Evolutionary conservation across 2,797 vertebrate species (phyloP), one percentile per base, ranked within the genome.

Genomic region (Zalophus californianus): DNA sequence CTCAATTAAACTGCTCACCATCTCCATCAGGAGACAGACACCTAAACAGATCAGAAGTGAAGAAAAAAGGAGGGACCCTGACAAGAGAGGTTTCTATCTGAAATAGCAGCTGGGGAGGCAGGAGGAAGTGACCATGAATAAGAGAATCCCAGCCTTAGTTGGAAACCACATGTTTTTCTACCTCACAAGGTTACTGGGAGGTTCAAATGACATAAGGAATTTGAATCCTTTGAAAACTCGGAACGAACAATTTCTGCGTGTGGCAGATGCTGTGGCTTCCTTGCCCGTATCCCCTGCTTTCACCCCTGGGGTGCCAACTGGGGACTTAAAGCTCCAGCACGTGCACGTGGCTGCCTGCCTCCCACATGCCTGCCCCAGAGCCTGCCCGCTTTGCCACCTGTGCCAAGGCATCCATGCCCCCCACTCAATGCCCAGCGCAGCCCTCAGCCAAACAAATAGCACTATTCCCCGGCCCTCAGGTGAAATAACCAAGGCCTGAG

Each of bases 151-250:
- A 60, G n/a, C 18, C 20, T 95, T 21, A 41, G 29, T 5, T 10
- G n/a, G 18, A 73, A 93, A 80, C 25, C 52, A 77, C n/a, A 23
- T 3, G 2, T 56, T 60, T 62, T 32, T 64, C 80, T 70, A 32
- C 23, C 11, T 77, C 20, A 5, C 58, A 82, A 79, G 73, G 50
- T 88, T 75, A 72, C 8, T 50, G 60, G 56, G 48, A 58, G 44
- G n/a, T 48, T 83, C 72, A 38, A 79, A 32, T 58, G 58, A 62
- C 23, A 48, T 7, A 29, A 50, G 23, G 48, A 82, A 60, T 60
- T 78, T 50, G 62, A 88, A n/a, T 82, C 75, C 21, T 84, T 77
- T n/a, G 20, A 85, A 86, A 85, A 90, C 54, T 72, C 77, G 25
- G 25, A 2, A 56, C 77, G 84, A 92, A 60, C 14, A 14, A 50